A percentile compares a stretch with the other conserved stretches of the same genome.
Evolutionary conservation across 2,113 vertebrate species (phyloP).

Genomic region (Anarrhichthys ocellatus): DNA sequence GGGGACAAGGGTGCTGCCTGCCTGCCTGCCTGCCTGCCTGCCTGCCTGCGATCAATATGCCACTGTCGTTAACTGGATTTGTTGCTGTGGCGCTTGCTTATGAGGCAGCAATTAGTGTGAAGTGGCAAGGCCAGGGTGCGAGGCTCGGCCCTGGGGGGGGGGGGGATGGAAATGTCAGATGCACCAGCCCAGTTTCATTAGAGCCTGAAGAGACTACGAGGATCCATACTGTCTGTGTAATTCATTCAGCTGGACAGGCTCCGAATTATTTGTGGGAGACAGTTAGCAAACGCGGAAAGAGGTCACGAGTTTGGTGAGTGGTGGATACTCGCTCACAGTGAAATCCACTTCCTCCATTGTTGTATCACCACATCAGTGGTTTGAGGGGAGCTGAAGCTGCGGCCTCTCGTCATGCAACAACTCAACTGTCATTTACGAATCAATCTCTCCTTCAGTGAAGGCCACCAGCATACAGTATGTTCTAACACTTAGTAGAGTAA

Average conservation of each 20-base stretch:
- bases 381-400: constrained; percentile 20
- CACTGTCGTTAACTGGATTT: constrained; percentile 84
- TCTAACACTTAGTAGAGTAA: neutral
- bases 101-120: constrained; percentile 83
- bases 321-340: constrained; percentile 65
- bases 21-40: constrained; percentile 59
- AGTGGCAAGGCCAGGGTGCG: constrained; percentile 69
- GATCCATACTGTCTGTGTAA: constrained; percentile 80
- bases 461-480: neutral
- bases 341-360: constrained; percentile 70
- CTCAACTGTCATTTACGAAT: constrained; percentile 25
- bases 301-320: constrained; percentile 68
- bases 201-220: constrained; percentile 60
- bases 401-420: constrained; percentile 6
- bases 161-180: constrained; percentile 76
- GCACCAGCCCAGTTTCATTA: constrained; percentile 75
- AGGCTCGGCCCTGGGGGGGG: constrained; percentile 61
- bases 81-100: constrained; percentile 81
- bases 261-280: constrained; percentile 70
- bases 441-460: neutral
- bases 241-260: constrained; percentile 54
- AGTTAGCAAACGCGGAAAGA: constrained; percentile 59
- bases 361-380: constrained; percentile 64
- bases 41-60: constrained; percentile 80
- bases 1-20: constrained; percentile 68